These are phyloP conservation scores for Alitta virens DNA, from an alignment of 2,888 invertebrate species.

Conservation along the genomic window DNA sequence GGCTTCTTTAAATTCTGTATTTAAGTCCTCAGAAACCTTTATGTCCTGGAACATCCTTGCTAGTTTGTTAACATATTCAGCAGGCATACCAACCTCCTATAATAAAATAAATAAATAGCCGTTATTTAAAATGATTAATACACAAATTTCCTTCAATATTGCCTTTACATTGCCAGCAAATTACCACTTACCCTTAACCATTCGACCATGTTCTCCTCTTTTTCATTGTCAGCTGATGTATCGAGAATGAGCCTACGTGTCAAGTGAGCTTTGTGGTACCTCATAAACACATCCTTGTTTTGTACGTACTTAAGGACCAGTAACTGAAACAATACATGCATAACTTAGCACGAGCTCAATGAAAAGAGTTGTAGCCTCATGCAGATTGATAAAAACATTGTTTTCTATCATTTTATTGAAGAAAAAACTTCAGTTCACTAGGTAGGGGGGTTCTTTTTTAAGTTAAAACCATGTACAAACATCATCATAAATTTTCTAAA, in stretches of 20 bases:
- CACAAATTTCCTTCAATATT: too few species aligned
- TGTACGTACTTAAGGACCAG: constrained; percentile 97
- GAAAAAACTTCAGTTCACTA: too few species aligned
- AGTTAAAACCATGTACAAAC: too few species aligned
- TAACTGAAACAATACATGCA: constrained; percentile 60
- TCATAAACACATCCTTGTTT: constrained; percentile 99
- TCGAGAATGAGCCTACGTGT: constrained; percentile 94
- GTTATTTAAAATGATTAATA: too few species aligned
- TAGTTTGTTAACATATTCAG: constrained; percentile 97
- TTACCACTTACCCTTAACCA: constrained; percentile 66
- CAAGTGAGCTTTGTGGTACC: constrained; percentile 97
- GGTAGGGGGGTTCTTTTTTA: too few species aligned
- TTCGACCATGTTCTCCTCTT: constrained; percentile 99
- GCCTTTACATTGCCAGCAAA: too few species aligned
- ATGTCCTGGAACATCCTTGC: constrained; percentile 93
- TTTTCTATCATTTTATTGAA: too few species aligned
- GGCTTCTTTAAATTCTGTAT: constrained; percentile 80
- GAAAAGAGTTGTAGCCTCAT: too few species aligned
- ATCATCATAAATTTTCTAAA: too few species aligned
- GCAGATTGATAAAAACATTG: too few species aligned
- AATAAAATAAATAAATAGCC: too few species aligned
- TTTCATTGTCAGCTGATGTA: constrained; percentile 97
- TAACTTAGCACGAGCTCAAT: too few species aligned
- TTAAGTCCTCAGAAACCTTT: constrained; percentile 95
- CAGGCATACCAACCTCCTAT: constrained; percentile 98